Conservation (phyloP, 1,140 invertebrate genomes). For the Drosophila oshimai region DNA sequence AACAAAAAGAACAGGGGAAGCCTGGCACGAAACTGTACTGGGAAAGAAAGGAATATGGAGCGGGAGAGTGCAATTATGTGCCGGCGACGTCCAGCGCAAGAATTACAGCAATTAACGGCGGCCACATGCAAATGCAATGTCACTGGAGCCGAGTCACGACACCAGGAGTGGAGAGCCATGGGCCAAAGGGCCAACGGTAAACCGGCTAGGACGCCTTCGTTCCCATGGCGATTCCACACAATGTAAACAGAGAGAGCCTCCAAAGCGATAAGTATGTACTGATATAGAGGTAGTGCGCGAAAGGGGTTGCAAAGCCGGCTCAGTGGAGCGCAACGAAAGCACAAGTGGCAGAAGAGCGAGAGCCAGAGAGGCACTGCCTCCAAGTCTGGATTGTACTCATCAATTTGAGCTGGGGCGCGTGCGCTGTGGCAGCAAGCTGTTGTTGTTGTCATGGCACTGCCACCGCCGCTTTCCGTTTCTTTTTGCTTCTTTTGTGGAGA, state of each 20-base stretch:
- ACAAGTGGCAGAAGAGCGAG: constrained; percentile 5
- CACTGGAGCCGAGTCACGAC: constrained; percentile 62
- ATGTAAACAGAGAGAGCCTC: constrained; percentile 70
- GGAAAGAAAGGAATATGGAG: not conserved
- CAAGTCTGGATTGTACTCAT: constrained; percentile 32
- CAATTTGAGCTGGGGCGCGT: constrained; percentile 70
- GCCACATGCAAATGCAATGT: constrained; percentile 77
- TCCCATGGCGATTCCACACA: constrained; percentile 47
- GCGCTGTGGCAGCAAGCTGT: constrained; percentile 42
- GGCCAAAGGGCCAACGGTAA: not conserved
- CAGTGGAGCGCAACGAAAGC: constrained; percentile 52
- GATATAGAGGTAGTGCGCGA: too few relatives aligned
- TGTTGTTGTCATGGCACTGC: constrained; percentile 60
- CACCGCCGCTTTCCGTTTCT: constrained; percentile 64
- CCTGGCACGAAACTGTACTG: constrained; percentile 59
- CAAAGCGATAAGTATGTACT: too few relatives aligned
- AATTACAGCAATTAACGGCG: constrained; percentile 75
- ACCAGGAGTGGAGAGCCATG: constrained; percentile 4
- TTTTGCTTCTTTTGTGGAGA: constrained; percentile 49
- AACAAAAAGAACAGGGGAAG: not conserved
- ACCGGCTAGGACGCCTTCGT: constrained; percentile 65
- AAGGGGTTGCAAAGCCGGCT: constrained; percentile 31
- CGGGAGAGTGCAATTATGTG: constrained; percentile 35
- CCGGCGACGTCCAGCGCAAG: constrained; percentile 54
- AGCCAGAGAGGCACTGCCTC: not conserved